These are phyloP conservation scores for Scolopax rusticola DNA, from an alignment of 2,797 vertebrate genomes.

Conservation along the genomic window DNA sequence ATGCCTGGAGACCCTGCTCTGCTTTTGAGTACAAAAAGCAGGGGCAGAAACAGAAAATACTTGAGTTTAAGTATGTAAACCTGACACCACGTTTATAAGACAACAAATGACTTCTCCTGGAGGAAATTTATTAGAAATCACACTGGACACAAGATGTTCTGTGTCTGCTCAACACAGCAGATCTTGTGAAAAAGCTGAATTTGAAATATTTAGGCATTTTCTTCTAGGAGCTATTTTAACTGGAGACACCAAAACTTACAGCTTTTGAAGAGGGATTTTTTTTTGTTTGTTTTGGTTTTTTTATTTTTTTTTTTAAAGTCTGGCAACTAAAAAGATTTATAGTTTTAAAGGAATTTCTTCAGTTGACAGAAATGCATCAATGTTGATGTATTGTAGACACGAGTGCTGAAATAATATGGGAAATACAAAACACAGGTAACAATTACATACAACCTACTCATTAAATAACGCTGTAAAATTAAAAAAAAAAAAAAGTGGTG, in stretches of 20 bases:
- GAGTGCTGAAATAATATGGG: not conserved
- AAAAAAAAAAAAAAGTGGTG: too few relatives aligned
- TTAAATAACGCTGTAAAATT: not conserved
- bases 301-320: too few relatives aligned
- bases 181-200: not conserved
- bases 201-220: not conserved
- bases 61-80: not conserved
- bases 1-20: not conserved
- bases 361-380: not conserved
- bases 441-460: too few relatives aligned
- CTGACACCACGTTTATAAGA: not conserved
- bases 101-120: not conserved
- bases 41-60: not conserved
- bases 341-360: not conserved
- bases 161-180: not conserved
- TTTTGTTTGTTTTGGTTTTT: not conserved
- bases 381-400: fast-evolving
- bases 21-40: not conserved
- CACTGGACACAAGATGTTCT: not conserved
- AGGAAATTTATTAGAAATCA: not conserved
- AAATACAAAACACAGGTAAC: not conserved
- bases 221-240: not conserved
- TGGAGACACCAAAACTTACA: not conserved
- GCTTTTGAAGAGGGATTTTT: not conserved
- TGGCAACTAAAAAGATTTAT: not conserved